Percentiles rank a stretch among this genome's conserved stretches.
Evolutionary conservation across 2,888 invertebrate genomes (phyloP).

Genomic region (Brachynemurus nebulosus): DNA sequence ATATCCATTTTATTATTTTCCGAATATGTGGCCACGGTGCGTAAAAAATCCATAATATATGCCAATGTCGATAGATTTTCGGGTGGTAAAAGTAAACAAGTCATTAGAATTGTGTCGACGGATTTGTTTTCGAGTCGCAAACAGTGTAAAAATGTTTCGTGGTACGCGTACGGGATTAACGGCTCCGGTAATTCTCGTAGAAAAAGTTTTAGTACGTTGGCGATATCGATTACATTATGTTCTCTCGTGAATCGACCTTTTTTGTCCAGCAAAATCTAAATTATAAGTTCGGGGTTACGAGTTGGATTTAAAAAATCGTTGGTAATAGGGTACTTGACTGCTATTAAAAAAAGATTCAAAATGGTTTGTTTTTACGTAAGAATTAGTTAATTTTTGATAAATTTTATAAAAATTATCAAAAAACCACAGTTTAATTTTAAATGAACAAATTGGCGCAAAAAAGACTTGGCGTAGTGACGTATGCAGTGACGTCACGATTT

Average conservation of each 20-base stretch:
- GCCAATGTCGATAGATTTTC: conserved; percentile 65
- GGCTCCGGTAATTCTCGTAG: conserved; percentile 76
- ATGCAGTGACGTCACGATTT: no score
- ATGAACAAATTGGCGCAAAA: no score
- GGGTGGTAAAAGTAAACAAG: conserved; percentile 58
- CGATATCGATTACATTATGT: conserved; percentile 71
- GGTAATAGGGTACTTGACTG: no score
- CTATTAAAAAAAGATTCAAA: no score
- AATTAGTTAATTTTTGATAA: no score
- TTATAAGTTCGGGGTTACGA: conserved; percentile 13
- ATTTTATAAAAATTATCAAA: no score
- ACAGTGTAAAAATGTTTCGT: conserved; percentile 63
- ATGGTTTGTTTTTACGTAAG: no score
- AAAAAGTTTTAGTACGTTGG: conserved; percentile 73
- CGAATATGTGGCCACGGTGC: conserved; percentile 52
- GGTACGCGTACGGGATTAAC: conserved; percentile 55
- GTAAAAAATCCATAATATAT: conserved; percentile 68
- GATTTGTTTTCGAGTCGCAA: conserved; percentile 42
- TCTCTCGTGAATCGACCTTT: conserved; percentile 55
- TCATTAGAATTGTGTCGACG: conserved; percentile 48
- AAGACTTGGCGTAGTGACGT: no score
- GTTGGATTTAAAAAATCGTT: neutral
- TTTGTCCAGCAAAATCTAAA: conserved; percentile 52
- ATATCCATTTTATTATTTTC: conserved; percentile 70
- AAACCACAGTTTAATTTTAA: no score